These are phyloP conservation scores for Spheniscus humboldti DNA, from an alignment of 2,797 vertebrate genomes.

Conservation along the genomic window DNA sequence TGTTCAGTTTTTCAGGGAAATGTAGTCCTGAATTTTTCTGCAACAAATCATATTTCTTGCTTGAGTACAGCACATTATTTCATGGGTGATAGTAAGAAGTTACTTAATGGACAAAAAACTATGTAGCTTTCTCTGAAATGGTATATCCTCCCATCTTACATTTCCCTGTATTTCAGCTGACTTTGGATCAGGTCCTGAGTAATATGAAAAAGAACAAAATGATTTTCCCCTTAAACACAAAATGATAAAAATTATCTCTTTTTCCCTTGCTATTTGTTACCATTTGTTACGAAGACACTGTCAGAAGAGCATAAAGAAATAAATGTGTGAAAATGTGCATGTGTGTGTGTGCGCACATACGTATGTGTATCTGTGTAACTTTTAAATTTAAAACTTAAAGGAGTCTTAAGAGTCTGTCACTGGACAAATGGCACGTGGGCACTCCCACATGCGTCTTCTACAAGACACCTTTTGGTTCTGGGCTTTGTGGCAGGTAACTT, in stretches of 20 bases:
- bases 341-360: fast-evolving
- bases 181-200: neutral
- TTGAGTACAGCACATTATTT: neutral
- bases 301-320: neutral
- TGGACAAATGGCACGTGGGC: neutral
- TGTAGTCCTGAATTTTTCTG: neutral
- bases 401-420: neutral
- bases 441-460: fast-evolving
- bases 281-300: neutral
- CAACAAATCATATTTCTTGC: neutral
- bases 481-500: neutral
- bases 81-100: neutral
- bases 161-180: neutral
- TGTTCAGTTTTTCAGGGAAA: neutral
- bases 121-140: neutral
- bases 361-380: neutral
- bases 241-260: neutral
- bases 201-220: neutral
- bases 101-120: neutral
- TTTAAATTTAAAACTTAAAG: neutral
- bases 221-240: neutral
- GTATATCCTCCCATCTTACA: neutral
- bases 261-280: neutral
- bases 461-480: neutral
- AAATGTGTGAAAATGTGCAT: neutral